These are phyloP conservation scores for Tetranychus piercei DNA, from an alignment of 2,888 invertebrate species.

Conservation along the genomic window DNA sequence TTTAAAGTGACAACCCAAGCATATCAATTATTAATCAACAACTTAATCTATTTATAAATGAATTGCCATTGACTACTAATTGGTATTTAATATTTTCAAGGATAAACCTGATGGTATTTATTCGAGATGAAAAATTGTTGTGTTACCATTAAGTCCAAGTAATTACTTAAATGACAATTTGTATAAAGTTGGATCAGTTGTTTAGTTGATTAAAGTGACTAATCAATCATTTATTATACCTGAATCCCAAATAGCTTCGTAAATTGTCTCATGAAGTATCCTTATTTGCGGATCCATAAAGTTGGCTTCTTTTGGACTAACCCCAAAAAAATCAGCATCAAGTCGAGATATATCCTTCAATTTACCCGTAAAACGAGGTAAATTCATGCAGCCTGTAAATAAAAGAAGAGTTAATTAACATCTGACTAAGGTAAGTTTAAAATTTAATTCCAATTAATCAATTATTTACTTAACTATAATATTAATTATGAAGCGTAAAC, in stretches of 20 bases:
- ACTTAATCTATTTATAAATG: not conserved
- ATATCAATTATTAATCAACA: not conserved
- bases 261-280: constrained; percentile 65
- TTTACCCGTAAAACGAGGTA: constrained; percentile 24
- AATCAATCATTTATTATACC: constrained; percentile 32
- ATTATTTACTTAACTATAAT: no score
- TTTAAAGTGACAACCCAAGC: no score
- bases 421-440: not conserved
- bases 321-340: constrained; percentile 71
- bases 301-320: constrained; percentile 69
- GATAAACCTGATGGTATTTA: no score
- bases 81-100: not conserved
- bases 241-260: constrained; percentile 76
- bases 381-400: not conserved
- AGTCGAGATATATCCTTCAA: constrained; percentile 57
- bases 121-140: no score
- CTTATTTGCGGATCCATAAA: constrained; percentile 80
- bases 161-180: no score
- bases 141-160: no score
- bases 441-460: no score
- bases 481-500: no score
- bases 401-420: not conserved
- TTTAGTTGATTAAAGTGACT: not conserved
- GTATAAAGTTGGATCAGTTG: no score
- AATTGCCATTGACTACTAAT: not conserved